Base-by-base conservation (phyloP, 2,113 vertebrate species). In the Cryptomyrus ogoouensis region DNA sequence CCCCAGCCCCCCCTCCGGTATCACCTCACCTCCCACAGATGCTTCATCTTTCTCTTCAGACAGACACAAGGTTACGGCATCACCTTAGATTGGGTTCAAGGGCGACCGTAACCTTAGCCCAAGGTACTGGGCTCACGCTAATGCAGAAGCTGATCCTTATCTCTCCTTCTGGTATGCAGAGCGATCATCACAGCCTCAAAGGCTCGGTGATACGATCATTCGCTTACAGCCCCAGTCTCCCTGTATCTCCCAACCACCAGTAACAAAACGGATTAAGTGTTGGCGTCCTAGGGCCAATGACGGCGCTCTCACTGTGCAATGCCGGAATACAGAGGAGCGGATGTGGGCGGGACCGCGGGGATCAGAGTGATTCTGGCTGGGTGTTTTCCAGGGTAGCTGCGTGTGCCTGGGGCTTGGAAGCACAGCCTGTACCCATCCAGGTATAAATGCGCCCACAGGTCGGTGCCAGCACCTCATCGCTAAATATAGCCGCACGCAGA, bases 51-150 rank as follows among this genome's bases (percentile, higher is more conserved):
- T 52, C 88, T 42, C 39, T 94, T 91, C 93, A 93, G 89, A 90
- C 1, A 52, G 93, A 91, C 91, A 91, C 93, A 94, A 93, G 94
- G 94, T 94, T 93, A 93, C 92, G 90, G 46, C 46, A 47, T 47
- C 24, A 46, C 56, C 62, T 77, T 88, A 87, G 87, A 90, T 91
- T 91, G 92, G 93, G 93, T 91, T 93, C 94, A 91, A 47, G 83
- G 91, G 35, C 56, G 42, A 27, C 44, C 0, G 13, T 53, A 42
- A 74, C 89, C 4, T 31, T 49, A 87, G 17, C 15, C 89, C 62
- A 83, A 87, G n/a, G 46, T 8, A 1, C 35, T 27, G 19, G 35
- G 77, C 39, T 83, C 21, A n/a, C 44, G 70, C 62, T 50, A 52
- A 89, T 9, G 15, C 74, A 46, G 17, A n/a, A 5, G 24, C 83